Evolutionary conservation across 2,797 vertebrate species (phyloP), one percentile per base, ranked within the genome.

Genomic region (Euphonia xanthogaster): DNA sequence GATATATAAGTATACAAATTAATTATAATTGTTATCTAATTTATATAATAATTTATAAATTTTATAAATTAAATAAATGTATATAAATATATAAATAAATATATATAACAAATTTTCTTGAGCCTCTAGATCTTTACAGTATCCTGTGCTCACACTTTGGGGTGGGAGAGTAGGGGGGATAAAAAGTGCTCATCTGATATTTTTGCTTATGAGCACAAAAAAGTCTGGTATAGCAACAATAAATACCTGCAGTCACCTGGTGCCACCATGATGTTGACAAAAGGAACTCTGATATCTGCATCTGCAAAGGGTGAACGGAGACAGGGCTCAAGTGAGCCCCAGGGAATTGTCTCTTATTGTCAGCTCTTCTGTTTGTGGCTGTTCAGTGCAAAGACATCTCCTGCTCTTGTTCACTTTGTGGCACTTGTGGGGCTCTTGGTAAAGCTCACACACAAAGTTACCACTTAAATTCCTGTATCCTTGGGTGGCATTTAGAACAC

Each of bases 151-250:
- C 55, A 40, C 10, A 63, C 1, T 22, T 51, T 27, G 24, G 14
- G 4, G 6, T 15, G 2, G 22, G 42, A 79, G n/a, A 2, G 30
- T 7, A 33, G 6, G 4, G 14, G 10, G 3, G 12, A 57, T 28
- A 20, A 48, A 45, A 92, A 35, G 28, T 19, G 11, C 31, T 93
- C 2, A 30, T 78, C 20, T 75, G 25, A 37, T 61, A 40, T n/a
- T 65, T 48, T 70, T 74, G 30, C 21, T 88, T 24, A 16, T 50
- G 17, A 73, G 10, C 37, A 44, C 24, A 31, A 10, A 73, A 33
- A 30, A 45, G 23, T 23, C 14, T 30, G 10, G 4, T 18, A n/a
- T 3, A 47, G 30, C 73, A 79, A 27, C 17, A n/a, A 10, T 25
- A 55, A 70, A 33, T 19, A 30, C 9, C 31, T 2, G 2, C 25